phyloP scores from a whole-genome alignment of 1,140 invertebrate genomes.

The Saccostrea echinata region DNA sequence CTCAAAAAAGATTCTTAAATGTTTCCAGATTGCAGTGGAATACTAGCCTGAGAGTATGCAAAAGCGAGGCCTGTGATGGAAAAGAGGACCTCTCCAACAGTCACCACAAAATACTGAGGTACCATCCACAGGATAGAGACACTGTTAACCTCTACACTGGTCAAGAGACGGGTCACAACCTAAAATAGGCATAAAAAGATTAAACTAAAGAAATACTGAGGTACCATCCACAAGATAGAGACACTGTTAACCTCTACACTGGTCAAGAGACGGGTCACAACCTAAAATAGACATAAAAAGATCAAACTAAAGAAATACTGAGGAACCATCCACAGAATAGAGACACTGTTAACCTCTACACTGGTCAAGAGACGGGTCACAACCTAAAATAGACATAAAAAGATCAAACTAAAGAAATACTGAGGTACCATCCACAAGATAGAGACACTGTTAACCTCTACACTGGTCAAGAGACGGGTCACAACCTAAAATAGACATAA shows the following conservation, averaged over 20 bases:
- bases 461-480: too few species aligned
- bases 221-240: slow-evolving; percentile 91
- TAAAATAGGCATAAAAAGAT: neutral
- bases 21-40: too few species aligned
- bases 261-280: slow-evolving; percentile 47
- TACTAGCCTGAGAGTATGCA: slow-evolving; percentile 87
- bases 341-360: neutral
- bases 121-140: slow-evolving; percentile 91
- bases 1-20: too few species aligned
- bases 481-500: too few species aligned
- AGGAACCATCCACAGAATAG: too few species aligned
- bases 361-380: neutral
- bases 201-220: slow-evolving; percentile 89
- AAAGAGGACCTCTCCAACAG: slow-evolving; percentile 92
- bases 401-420: too few species aligned
- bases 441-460: too few species aligned
- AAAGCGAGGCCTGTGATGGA: slow-evolving; percentile 95
- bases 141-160: slow-evolving; percentile 83
- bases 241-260: slow-evolving; percentile 85
- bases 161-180: slow-evolving; percentile 46
- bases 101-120: slow-evolving; percentile 93
- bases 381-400: too few species aligned
- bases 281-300: neutral
- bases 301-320: neutral
- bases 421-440: too few species aligned